Conservation (phyloP, 2,113 vertebrate species). For the Tamias sibiricus region DNA sequence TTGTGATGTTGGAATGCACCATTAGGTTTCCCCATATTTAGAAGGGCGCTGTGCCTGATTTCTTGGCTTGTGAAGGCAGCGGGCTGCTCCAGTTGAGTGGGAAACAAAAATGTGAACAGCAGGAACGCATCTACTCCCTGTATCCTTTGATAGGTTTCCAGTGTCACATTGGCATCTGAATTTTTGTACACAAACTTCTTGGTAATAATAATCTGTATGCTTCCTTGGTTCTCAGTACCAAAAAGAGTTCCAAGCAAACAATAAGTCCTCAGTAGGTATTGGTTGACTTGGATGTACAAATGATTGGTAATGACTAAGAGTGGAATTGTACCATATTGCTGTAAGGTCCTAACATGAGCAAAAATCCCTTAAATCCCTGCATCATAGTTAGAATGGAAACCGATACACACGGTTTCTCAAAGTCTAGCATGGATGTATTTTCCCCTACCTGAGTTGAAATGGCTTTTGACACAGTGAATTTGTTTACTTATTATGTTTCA, state of each 20-base stretch:
- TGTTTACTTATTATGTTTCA: background rate
- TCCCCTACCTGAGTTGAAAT: background rate
- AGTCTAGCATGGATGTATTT: background rate
- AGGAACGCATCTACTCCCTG: background rate
- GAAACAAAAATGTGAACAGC: background rate
- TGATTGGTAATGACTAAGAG: background rate
- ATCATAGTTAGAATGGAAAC: background rate
- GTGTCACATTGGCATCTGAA: background rate
- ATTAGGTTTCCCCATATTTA: background rate
- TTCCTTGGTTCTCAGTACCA: background rate
- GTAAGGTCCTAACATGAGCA: background rate
- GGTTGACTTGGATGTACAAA: background rate
- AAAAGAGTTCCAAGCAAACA: background rate
- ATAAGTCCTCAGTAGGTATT: background rate
- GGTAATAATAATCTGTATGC: background rate
- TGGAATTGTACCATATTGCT: background rate
- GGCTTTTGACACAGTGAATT: background rate
- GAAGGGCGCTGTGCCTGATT: background rate
- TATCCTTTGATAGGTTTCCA: too few relatives aligned
- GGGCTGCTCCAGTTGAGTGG: background rate
- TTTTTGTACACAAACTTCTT: background rate
- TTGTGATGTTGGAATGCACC: background rate
- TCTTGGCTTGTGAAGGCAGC: background rate
- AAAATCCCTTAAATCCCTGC: background rate
- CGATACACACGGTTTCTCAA: background rate